Conservation (phyloP, 2,797 vertebrate species). For the Alauda arvensis region DNA sequence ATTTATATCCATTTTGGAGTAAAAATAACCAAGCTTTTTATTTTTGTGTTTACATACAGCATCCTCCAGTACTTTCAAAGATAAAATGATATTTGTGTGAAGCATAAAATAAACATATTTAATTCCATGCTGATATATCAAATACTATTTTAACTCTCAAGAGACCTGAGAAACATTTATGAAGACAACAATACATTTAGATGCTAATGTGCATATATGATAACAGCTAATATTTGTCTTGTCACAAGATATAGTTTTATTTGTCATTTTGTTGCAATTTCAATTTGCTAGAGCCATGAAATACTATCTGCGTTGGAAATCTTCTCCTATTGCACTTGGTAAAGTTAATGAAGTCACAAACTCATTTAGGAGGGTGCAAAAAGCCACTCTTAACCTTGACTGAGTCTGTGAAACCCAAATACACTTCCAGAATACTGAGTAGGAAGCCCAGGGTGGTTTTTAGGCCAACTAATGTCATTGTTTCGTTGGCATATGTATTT, state of each 20-base stretch:
- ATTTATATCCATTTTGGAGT: background rate
- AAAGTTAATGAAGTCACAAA: background rate
- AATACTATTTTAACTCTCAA: background rate
- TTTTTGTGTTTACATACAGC: background rate
- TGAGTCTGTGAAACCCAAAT: background rate
- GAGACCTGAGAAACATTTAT: background rate
- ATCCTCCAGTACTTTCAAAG: background rate
- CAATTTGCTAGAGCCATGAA: background rate
- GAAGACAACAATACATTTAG: background rate
- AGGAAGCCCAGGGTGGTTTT: background rate
- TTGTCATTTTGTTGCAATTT: background rate
- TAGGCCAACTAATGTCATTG: background rate
- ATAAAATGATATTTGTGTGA: background rate
- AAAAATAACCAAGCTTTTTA: background rate
- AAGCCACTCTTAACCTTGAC: background rate
- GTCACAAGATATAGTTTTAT: background rate
- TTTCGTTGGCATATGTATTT: background rate
- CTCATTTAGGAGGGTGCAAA: background rate
- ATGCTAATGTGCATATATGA: background rate
- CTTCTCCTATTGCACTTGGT: background rate
- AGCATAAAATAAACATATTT: background rate
- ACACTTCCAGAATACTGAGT: background rate
- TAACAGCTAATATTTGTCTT: background rate
- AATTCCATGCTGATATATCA: background rate
- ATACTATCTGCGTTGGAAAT: background rate